A percentile compares a stretch with the other conserved stretches of the same genome.
Evolutionary conservation across 2,113 vertebrate genomes (phyloP).

Genomic region (Galeopterus variegatus): DNA sequence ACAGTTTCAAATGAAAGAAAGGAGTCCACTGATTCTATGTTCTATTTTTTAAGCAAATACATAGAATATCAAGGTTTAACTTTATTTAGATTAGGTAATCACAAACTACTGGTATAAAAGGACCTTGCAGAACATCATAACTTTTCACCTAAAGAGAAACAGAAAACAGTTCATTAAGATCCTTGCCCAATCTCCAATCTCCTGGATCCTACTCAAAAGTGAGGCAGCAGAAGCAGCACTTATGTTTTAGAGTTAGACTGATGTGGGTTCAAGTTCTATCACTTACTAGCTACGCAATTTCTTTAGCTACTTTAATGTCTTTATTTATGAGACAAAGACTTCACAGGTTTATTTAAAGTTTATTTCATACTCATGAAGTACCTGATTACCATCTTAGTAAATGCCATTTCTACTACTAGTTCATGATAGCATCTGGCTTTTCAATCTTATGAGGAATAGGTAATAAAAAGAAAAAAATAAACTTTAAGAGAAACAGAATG

Average conservation of each 20-base stretch:
- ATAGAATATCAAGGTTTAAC: background rate
- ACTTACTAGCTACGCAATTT: background rate
- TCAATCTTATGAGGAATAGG: slow-evolving; percentile 2
- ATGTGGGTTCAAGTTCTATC: background rate
- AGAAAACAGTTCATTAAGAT: background rate
- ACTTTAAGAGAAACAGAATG: slow-evolving; percentile 20
- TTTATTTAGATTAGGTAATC: slow-evolving; percentile 18
- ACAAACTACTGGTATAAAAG: background rate
- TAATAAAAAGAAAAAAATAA: background rate
- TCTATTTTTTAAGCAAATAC: slow-evolving; percentile 50
- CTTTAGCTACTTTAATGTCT: slow-evolving; percentile 4
- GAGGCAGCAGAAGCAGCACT: background rate
- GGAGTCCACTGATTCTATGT: background rate
- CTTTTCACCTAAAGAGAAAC: slow-evolving; percentile 16
- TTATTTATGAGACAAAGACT: slow-evolving; percentile 11
- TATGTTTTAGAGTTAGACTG: background rate
- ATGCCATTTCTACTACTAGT: background rate
- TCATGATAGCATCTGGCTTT: background rate
- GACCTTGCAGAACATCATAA: background rate
- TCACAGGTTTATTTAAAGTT: background rate
- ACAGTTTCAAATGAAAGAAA: background rate
- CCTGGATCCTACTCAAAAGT: background rate
- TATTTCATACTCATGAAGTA: slow-evolving; percentile 11
- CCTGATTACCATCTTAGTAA: background rate
- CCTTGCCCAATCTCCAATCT: background rate